Percentiles rank a stretch among this genome's conserved stretches.
Evolutionary conservation across 2,113 vertebrate species (phyloP).

Genomic region (Triplophysa dalaica): DNA sequence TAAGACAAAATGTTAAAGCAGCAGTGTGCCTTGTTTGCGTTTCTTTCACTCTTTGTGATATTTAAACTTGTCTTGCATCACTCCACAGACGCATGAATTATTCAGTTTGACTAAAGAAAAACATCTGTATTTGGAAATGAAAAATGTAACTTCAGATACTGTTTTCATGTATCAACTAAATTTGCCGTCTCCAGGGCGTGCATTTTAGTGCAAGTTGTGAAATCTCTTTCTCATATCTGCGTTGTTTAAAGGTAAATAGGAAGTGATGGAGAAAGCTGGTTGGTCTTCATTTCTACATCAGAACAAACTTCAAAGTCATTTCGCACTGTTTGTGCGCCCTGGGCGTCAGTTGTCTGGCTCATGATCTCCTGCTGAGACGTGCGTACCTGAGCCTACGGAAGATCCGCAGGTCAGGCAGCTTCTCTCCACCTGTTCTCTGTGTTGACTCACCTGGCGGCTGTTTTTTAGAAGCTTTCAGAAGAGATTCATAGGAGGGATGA

Average conservation of each 20-base stretch:
- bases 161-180: not conserved
- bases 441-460: conserved; percentile 16
- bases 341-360: conserved; percentile 10
- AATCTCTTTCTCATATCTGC: not conserved
- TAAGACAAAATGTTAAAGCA: no score
- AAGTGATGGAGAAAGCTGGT: not conserved
- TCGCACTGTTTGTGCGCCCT: conserved; percentile 26
- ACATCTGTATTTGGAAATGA: not conserved
- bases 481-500: conserved; percentile 3
- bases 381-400: not conserved
- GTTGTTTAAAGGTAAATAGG: not conserved
- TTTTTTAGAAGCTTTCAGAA: conserved; percentile 5
- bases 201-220: not conserved
- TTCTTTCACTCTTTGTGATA: no score
- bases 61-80: not conserved
- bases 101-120: conserved; percentile 2
- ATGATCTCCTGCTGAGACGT: conserved; percentile 4
- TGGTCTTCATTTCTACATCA: not conserved
- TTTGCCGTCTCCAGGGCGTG: not conserved
- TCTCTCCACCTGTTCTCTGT: conserved; percentile 6
- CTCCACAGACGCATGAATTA: not conserved
- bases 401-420: conserved; percentile 8
- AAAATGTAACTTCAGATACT: not conserved
- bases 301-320: conserved; percentile 26
- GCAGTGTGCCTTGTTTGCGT: no score